These are phyloP conservation scores for Diplazon laetatorius DNA, from an alignment of 2,888 invertebrate genomes.

Conservation along the genomic window DNA sequence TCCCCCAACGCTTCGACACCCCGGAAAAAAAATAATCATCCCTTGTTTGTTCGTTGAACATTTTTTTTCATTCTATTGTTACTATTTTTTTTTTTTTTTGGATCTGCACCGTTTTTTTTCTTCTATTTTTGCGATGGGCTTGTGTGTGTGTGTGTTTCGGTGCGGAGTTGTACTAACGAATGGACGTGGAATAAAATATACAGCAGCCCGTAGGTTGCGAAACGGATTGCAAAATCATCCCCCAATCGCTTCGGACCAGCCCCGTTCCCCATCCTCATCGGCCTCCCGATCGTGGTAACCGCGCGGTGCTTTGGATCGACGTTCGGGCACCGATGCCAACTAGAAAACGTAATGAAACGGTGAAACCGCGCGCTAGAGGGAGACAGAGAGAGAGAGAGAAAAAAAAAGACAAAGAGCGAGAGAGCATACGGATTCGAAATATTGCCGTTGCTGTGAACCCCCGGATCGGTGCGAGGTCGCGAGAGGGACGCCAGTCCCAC, in stretches of 20 bases:
- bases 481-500: background rate
- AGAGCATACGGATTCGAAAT: too few species aligned
- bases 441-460: slow-evolving; percentile 38
- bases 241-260: slow-evolving; percentile 24
- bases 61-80: background rate
- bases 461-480: slow-evolving; percentile 5
- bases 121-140: background rate
- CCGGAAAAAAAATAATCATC: slow-evolving; percentile 5
- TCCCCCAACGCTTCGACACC: background rate
- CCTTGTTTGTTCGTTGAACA: background rate
- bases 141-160: slow-evolving; percentile 6
- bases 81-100: slow-evolving; percentile 17
- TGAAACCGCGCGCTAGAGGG: background rate
- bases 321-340: slow-evolving; percentile 30
- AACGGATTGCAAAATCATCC: slow-evolving; percentile 75
- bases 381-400: background rate
- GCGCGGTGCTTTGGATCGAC: background rate
- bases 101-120: background rate
- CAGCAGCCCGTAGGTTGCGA: slow-evolving; percentile 53
- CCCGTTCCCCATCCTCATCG: background rate
- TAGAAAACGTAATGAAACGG: slow-evolving; percentile 38
- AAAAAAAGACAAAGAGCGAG: background rate
- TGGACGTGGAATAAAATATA: slow-evolving; percentile 68
- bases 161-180: slow-evolving; percentile 48
- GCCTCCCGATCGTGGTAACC: slow-evolving; percentile 29